These are phyloP conservation scores for Thunnus maccoyii DNA, from an alignment of 2,113 vertebrate genomes.

Conservation along the genomic window DNA sequence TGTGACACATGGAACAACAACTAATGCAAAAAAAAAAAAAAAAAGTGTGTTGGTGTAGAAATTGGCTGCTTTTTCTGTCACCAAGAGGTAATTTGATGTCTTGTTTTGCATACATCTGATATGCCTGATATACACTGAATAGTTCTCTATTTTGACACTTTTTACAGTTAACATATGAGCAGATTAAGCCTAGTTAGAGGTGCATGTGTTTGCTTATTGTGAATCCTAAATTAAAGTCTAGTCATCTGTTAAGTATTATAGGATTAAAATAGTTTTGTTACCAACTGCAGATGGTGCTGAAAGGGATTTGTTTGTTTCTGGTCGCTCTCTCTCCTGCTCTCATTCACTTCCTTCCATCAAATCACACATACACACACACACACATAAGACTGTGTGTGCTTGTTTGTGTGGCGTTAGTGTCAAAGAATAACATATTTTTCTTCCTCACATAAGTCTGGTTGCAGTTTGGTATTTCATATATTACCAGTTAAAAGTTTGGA, in stretches of 20 bases:
- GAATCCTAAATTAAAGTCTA: slow-evolving; percentile 59
- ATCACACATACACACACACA: slow-evolving; percentile 4
- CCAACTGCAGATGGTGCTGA: slow-evolving; percentile 57
- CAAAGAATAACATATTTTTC: slow-evolving; percentile 5
- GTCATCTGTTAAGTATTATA: slow-evolving; percentile 72
- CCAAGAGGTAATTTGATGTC: slow-evolving; percentile 19
- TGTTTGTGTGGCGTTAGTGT: neutral
- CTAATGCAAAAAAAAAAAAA: slow-evolving; percentile 44
- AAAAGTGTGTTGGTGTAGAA: neutral
- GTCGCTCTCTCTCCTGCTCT: neutral
- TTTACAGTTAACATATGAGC: slow-evolving; percentile 39
- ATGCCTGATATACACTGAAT: neutral
- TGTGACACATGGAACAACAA: slow-evolving; percentile 56
- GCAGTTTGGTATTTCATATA: slow-evolving; percentile 4
- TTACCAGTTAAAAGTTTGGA: too few species aligned
- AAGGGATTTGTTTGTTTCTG: slow-evolving; percentile 61
- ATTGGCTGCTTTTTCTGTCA: slow-evolving; percentile 36
- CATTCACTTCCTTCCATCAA: slow-evolving; percentile 11
- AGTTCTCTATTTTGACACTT: slow-evolving; percentile 16
- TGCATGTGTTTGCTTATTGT: slow-evolving; percentile 39
- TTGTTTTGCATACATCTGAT: slow-evolving; percentile 22
- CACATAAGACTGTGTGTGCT: neutral
- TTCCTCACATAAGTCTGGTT: neutral
- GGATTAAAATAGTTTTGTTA: slow-evolving; percentile 71
- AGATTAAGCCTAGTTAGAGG: slow-evolving; percentile 40